These are phyloP conservation scores for Pseudorhiza aurosa DNA, from an alignment of 30 jellyfish, hydroid and myxozoan genomes.

Conservation along the genomic window DNA sequence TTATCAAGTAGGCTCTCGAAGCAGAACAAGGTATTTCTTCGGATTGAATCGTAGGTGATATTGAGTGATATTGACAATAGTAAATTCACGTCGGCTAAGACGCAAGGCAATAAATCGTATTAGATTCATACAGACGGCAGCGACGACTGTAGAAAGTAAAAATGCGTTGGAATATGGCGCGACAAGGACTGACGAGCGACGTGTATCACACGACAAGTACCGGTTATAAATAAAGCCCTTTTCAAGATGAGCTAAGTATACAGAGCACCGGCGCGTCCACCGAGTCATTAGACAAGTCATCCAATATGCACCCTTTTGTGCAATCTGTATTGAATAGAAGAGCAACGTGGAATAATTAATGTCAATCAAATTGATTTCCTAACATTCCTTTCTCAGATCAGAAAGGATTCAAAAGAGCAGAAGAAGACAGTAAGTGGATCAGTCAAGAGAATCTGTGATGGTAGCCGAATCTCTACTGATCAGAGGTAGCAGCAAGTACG, in stretches of 20 bases:
- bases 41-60: too few species aligned
- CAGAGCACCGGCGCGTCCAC: conserved; percentile 3
- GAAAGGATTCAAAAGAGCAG: background rate
- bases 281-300: conserved; percentile 3
- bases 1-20: too few species aligned
- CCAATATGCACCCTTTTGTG: conserved; percentile 28
- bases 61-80: background rate
- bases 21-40: too few species aligned
- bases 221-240: background rate
- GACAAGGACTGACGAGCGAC: too few species aligned
- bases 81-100: background rate
- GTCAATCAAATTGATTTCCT: conserved; percentile 62
- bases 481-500: background rate
- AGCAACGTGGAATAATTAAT: conserved; percentile 7
- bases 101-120: background rate
- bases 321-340: conserved; percentile 33
- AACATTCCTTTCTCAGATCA: conserved; percentile 21
- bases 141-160: too few species aligned
- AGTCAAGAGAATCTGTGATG: conserved; percentile 18
- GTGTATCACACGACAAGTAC: too few species aligned
- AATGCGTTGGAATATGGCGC: too few species aligned
- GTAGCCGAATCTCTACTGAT: conserved; percentile 9
- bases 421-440: background rate
- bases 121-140: background rate
- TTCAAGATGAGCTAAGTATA: background rate